Conservation (phyloP, 2,888 invertebrate genomes). For the Ectemnius continuus region DNA sequence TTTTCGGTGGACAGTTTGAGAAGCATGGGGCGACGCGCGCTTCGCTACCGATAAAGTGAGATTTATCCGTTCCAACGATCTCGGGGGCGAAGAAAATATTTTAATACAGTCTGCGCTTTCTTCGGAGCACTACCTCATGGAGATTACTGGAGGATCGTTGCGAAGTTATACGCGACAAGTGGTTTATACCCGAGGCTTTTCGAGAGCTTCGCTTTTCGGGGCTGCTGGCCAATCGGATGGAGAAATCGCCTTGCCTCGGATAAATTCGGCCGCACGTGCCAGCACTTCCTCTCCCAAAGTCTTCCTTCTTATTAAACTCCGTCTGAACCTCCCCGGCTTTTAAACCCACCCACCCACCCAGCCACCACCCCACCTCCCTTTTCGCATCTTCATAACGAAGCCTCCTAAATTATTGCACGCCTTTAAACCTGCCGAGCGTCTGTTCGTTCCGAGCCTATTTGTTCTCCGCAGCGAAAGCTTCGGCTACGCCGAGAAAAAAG, state of each 20-base stretch:
- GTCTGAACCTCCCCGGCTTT: neutral
- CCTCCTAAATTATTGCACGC: slow-evolving; percentile 12
- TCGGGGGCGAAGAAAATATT: slow-evolving; percentile 21
- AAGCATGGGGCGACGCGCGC: slow-evolving; percentile 58
- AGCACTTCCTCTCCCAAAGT: neutral
- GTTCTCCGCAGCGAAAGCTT: slow-evolving; percentile 8
- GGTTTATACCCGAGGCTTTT: too few species aligned
- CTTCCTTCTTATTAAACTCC: neutral
- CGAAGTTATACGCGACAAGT: neutral
- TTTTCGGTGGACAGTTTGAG: slow-evolving; percentile 55
- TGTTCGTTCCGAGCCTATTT: slow-evolving; percentile 9
- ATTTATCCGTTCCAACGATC: slow-evolving; percentile 59
- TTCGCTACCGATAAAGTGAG: slow-evolving; percentile 47
- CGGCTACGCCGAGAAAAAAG: slow-evolving; percentile 8
- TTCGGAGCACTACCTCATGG: neutral
- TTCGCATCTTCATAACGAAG: slow-evolving; percentile 12
- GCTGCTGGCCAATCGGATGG: neutral
- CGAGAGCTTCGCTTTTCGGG: too few species aligned
- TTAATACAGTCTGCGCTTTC: slow-evolving; percentile 9
- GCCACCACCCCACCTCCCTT: neutral
- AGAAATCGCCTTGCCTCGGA: neutral
- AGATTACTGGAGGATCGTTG: neutral
- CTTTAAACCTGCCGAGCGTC: slow-evolving; percentile 14
- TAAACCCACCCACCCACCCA: neutral
- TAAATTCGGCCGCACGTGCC: too few species aligned